phyloP scores from a whole-genome alignment of 1,140 invertebrate genomes.

The Nixonia krombeini region DNA sequence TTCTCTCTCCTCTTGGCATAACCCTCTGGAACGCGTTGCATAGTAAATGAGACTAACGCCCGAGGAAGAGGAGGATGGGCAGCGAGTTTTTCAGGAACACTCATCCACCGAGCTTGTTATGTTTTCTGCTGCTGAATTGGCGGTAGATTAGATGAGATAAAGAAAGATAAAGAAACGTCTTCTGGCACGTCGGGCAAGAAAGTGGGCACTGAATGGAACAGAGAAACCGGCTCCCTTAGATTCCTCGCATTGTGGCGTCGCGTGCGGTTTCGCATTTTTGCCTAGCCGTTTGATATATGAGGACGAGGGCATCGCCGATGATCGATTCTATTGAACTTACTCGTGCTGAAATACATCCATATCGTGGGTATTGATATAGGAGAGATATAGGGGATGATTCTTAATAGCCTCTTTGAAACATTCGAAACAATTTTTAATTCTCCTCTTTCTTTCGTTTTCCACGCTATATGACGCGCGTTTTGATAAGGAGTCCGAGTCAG shows the following conservation, averaged over 20 bases:
- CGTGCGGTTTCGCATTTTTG: constrained; percentile 50
- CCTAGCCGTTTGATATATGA: neutral
- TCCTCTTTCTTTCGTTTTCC: too few species aligned
- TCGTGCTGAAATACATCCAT: too few species aligned
- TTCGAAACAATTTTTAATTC: too few species aligned
- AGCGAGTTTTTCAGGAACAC: constrained; percentile 9
- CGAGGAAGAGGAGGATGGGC: constrained; percentile 11
- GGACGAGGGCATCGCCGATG: neutral
- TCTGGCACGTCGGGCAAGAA: constrained; percentile 17
- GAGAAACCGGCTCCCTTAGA: constrained; percentile 31
- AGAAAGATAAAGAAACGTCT: constrained; percentile 44
- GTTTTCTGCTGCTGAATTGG: constrained; percentile 26
- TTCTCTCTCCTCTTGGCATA: too few species aligned
- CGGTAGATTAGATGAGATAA: constrained; percentile 44
- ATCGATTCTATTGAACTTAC: too few species aligned
- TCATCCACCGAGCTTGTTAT: constrained; percentile 28
- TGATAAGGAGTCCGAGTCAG: too few species aligned
- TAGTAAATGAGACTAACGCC: constrained; percentile 5
- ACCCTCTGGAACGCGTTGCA: too few species aligned
- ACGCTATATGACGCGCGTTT: too few species aligned
- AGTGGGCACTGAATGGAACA: constrained; percentile 24
- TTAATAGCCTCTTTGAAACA: too few species aligned
- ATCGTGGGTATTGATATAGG: too few species aligned
- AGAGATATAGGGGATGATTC: too few species aligned
- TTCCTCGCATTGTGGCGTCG: constrained; percentile 26